Evolutionary conservation across 1,140 invertebrate species (phyloP).

Genomic region (Eriosoma lanigerum): DNA sequence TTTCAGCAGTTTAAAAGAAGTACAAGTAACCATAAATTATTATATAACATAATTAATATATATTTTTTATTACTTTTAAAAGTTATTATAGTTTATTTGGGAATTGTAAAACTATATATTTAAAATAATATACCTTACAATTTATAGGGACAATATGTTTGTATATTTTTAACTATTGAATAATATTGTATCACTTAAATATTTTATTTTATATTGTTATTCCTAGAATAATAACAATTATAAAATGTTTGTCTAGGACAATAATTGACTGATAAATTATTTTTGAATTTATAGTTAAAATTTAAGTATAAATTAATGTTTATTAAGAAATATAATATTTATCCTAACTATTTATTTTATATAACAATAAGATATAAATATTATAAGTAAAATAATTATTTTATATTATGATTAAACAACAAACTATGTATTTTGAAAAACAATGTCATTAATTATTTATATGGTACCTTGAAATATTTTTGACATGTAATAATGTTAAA

Average conservation of each 20-base stretch:
- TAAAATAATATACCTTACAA: background rate
- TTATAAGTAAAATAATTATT: too few species aligned
- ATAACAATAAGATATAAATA: background rate
- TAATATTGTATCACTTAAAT: background rate
- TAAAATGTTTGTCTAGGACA: background rate
- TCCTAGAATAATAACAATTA: background rate
- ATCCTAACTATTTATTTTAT: background rate
- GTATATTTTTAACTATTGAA: background rate
- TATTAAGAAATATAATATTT: background rate
- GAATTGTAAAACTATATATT: background rate
- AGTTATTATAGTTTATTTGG: background rate
- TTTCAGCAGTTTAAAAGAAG: conserved; percentile 11
- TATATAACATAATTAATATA: background rate
- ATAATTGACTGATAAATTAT: conserved; percentile 21
- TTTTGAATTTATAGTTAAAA: too few species aligned
- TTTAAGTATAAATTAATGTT: background rate
- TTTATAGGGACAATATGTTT: background rate
- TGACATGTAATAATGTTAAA: too few species aligned
- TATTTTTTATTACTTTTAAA: background rate
- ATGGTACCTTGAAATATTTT: too few species aligned
- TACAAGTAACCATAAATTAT: background rate
- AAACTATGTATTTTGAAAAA: too few species aligned
- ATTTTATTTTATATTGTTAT: background rate
- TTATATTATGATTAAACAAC: too few species aligned
- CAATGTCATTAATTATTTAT: too few species aligned